Evolutionary conservation across 2,888 invertebrate species (phyloP).

Genomic region (Phaedon cochleariae): DNA sequence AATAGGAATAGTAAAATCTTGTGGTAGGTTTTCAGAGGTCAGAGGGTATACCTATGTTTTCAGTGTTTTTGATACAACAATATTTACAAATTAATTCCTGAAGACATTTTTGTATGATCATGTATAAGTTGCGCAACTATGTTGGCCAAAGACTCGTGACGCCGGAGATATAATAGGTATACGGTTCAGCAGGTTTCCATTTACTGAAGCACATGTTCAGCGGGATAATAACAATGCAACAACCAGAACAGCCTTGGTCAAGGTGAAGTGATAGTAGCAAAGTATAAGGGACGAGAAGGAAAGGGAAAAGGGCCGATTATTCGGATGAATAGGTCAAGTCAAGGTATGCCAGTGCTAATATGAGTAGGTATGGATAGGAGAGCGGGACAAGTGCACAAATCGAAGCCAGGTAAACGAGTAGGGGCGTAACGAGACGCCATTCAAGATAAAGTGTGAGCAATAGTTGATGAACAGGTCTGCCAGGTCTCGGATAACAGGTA

Average conservation of each 20-base stretch:
- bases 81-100: too few relatives aligned
- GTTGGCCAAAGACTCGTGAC: too few relatives aligned
- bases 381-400: conserved; percentile 45
- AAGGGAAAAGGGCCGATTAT: neutral
- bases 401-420: conserved; percentile 57
- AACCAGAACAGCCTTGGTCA: neutral
- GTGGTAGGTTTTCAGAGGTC: too few relatives aligned
- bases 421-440: conserved; percentile 60
- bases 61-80: too few relatives aligned
- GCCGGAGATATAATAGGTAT: too few relatives aligned
- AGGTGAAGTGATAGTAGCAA: neutral
- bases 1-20: too few relatives aligned
- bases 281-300: too few relatives aligned
- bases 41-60: too few relatives aligned
- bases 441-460: conserved; percentile 61
- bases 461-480: conserved; percentile 62
- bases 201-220: too few relatives aligned
- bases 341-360: neutral
- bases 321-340: neutral
- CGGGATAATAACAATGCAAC: neutral
- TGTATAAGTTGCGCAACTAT: too few relatives aligned
- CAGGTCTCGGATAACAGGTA: conserved; percentile 61
- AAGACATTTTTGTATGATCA: too few relatives aligned
- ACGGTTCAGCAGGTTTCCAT: too few relatives aligned
- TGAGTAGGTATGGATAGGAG: conserved; percentile 18